Percentiles rank a stretch among this genome's conserved stretches.
Conservation (phyloP, 2,797 vertebrate species). For the Poeciliopsis infans region DNA sequence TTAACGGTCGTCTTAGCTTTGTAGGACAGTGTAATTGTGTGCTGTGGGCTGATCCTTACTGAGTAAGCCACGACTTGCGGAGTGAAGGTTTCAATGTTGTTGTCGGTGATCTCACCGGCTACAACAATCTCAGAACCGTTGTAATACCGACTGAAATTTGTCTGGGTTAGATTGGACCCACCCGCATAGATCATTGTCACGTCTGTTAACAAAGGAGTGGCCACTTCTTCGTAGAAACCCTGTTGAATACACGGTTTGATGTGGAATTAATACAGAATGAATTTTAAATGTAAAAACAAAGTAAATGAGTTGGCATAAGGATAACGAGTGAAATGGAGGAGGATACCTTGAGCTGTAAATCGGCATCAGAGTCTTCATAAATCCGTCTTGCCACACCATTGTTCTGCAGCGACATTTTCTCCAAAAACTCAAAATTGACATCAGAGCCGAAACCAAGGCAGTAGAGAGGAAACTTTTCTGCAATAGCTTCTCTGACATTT, state of each 20-base stretch:
- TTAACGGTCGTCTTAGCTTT: not conserved
- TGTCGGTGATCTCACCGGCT: constrained; percentile 77
- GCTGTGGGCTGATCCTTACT: constrained; percentile 56
- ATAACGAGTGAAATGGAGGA: not conserved
- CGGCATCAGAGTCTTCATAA: constrained; percentile 90
- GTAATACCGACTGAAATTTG: constrained; percentile 83
- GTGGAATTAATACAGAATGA: not conserved
- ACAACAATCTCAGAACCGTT: constrained; percentile 87
- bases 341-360: constrained; percentile 89
- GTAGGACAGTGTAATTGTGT: not conserved
- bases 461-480: constrained; percentile 84
- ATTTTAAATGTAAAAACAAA: not conserved
- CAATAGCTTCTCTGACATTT: constrained; percentile 80
- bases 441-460: constrained; percentile 93
- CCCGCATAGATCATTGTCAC: constrained; percentile 77
- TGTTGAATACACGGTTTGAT: constrained; percentile 42
- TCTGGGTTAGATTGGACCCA: constrained; percentile 78
- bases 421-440: constrained; percentile 89
- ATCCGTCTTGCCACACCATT: constrained; percentile 87
- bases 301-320: too few relatives aligned
- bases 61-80: constrained; percentile 76
- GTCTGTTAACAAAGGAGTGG: constrained; percentile 80
- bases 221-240: constrained; percentile 87
- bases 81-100: constrained; percentile 68
- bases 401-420: constrained; percentile 89